A percentile compares a stretch with the other conserved stretches of the same genome.
Evolutionary conservation across 2,113 vertebrate species (phyloP).

Genomic region (Varanus salvator): DNA sequence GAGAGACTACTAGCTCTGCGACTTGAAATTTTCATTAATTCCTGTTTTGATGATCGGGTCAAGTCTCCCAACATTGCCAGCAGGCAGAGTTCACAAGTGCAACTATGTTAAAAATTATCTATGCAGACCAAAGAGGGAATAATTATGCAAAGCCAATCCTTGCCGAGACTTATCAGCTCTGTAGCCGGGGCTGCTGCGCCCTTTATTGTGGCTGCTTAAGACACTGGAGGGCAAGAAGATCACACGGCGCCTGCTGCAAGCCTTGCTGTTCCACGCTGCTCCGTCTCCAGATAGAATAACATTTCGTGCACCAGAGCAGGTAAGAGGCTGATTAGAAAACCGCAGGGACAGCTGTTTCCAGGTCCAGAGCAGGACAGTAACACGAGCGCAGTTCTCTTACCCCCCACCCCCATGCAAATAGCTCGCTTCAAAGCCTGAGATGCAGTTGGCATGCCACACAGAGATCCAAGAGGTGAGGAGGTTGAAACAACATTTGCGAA

Average conservation of each 20-base stretch:
- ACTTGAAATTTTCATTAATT: slow-evolving; percentile 68
- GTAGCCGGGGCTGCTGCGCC: slow-evolving; percentile 27
- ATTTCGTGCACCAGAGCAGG: background rate
- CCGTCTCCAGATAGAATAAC: slow-evolving; percentile 31
- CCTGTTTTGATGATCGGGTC: slow-evolving; percentile 69
- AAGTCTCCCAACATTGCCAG: slow-evolving; percentile 58
- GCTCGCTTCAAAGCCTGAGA: slow-evolving; percentile 21
- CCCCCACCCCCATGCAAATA: slow-evolving; percentile 4
- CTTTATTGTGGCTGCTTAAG: slow-evolving; percentile 33
- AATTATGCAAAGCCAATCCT: slow-evolving; percentile 53
- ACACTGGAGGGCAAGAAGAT: slow-evolving; percentile 40
- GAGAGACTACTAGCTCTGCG: slow-evolving; percentile 13
- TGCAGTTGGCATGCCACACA: background rate
- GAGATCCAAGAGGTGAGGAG: slow-evolving; percentile 37
- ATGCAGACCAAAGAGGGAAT: slow-evolving; percentile 52
- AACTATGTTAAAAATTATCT: slow-evolving; percentile 71
- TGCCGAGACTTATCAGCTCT: slow-evolving; percentile 57
- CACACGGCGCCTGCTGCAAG: slow-evolving; percentile 8
- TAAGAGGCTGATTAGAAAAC: slow-evolving; percentile 47
- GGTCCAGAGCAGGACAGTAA: background rate
- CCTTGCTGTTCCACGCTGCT: background rate
- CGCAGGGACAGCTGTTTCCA: slow-evolving; percentile 38
- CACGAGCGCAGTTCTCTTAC: slow-evolving; percentile 36
- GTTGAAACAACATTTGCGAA: background rate
- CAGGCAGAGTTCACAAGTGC: slow-evolving; percentile 46